Conservation (phyloP, 1,140 invertebrate genomes). For the Paraescarpia echinospica region DNA sequence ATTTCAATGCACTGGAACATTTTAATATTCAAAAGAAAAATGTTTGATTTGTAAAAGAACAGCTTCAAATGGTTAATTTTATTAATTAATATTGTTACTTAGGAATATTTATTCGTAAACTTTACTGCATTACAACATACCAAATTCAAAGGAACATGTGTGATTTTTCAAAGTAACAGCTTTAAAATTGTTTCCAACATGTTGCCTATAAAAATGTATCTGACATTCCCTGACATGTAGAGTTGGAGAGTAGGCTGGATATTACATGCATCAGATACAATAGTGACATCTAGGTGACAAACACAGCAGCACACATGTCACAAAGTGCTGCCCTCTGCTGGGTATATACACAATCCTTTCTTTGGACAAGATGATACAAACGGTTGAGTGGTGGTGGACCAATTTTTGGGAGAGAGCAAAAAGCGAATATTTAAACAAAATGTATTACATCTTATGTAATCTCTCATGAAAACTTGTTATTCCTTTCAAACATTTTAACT, state of each 20-base stretch:
- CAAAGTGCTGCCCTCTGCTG: background rate
- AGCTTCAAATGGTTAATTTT: too few relatives aligned
- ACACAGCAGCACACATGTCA: background rate
- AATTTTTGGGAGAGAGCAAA: too few relatives aligned
- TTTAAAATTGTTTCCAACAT: background rate
- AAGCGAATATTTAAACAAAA: too few relatives aligned
- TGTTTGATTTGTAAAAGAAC: background rate
- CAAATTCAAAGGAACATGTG: background rate
- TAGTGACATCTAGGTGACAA: background rate
- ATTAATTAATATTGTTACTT: too few relatives aligned
- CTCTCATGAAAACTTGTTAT: too few relatives aligned
- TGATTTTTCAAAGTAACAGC: background rate
- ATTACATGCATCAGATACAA: background rate
- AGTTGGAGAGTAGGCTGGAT: background rate
- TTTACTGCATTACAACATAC: too few relatives aligned
- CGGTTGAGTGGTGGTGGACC: too few relatives aligned
- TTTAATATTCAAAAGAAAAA: background rate
- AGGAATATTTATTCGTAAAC: too few relatives aligned
- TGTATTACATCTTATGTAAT: too few relatives aligned
- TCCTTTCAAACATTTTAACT: too few relatives aligned
- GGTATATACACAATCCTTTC: background rate
- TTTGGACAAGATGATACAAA: background rate
- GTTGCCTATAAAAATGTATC: background rate
- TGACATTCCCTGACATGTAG: background rate
- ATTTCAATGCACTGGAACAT: background rate